A percentile compares a stretch with the other conserved stretches of the same genome.
Conservation (phyloP, 2,888 invertebrate species). For the Boloria selene region DNA sequence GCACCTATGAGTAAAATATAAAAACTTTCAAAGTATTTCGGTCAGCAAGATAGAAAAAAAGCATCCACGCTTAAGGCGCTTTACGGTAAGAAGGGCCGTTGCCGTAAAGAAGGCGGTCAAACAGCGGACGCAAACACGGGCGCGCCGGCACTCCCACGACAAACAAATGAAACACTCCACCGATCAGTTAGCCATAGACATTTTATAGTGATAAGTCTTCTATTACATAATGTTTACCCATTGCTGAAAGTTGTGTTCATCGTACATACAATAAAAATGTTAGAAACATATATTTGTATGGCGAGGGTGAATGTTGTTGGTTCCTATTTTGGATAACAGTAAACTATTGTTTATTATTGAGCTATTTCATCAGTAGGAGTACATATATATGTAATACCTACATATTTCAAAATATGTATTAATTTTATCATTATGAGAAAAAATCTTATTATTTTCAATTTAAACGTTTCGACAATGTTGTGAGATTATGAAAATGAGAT, state of each 20-base stretch:
- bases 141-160: conserved; percentile 67
- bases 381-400: no score
- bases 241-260: not conserved
- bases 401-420: no score
- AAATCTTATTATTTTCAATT: not conserved
- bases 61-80: conserved; percentile 22
- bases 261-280: not conserved
- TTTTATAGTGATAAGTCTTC: conserved; percentile 22
- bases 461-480: not conserved
- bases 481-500: conserved; percentile 11
- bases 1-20: not conserved
- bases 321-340: no score
- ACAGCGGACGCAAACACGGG: conserved; percentile 71
- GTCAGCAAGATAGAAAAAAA: conserved; percentile 8
- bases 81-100: conserved; percentile 49
- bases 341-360: no score
- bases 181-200: conserved; percentile 47
- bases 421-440: no score
- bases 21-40: not conserved
- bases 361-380: no score
- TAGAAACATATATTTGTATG: no score
- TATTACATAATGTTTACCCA: not conserved
- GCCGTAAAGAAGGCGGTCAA: conserved; percentile 74
- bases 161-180: conserved; percentile 70
- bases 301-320: no score